Percentiles rank a stretch among this genome's conserved stretches.
Conservation (phyloP, 2,888 invertebrate species). For the Acanthosoma haemorrhoidale region DNA sequence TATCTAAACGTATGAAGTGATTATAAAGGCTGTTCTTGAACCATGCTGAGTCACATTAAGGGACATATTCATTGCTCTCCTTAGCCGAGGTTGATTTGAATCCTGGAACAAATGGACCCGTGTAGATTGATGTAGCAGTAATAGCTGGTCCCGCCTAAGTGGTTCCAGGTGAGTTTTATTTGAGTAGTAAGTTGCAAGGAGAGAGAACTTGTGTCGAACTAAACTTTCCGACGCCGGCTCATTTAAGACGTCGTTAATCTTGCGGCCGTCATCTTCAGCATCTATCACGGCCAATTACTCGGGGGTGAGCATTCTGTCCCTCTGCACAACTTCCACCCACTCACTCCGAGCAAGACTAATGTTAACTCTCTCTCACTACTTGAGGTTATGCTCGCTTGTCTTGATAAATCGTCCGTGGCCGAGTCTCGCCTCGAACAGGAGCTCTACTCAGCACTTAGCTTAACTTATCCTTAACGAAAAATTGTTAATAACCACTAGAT, state of each 20-base stretch:
- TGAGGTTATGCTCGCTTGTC: not conserved
- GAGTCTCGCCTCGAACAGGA: too few species aligned
- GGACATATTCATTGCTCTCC: too few species aligned
- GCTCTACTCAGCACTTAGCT: too few species aligned
- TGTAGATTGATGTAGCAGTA: not conserved
- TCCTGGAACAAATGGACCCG: not conserved
- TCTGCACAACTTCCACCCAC: not conserved
- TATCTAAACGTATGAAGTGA: too few species aligned
- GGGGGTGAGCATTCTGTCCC: not conserved
- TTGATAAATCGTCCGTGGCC: not conserved
- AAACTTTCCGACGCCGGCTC: not conserved
- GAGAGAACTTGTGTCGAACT: not conserved
- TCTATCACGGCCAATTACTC: conserved; percentile 25
- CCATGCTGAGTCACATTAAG: too few species aligned
- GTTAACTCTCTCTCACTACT: not conserved
- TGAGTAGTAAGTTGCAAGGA: conserved; percentile 16
- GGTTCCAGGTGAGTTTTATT: conserved; percentile 26
- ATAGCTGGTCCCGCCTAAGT: not conserved
- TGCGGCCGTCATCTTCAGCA: conserved; percentile 28
- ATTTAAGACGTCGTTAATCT: conserved; percentile 27
- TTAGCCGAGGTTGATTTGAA: too few species aligned
- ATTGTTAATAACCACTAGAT: too few species aligned
- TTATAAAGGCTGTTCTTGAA: too few species aligned
- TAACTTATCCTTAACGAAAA: too few species aligned
- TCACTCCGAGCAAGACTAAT: not conserved